Percentiles rank a stretch among this genome's conserved stretches.
Evolutionary conservation across 2,113 vertebrate genomes (phyloP).

Genomic region (Oryzias javanicus): DNA sequence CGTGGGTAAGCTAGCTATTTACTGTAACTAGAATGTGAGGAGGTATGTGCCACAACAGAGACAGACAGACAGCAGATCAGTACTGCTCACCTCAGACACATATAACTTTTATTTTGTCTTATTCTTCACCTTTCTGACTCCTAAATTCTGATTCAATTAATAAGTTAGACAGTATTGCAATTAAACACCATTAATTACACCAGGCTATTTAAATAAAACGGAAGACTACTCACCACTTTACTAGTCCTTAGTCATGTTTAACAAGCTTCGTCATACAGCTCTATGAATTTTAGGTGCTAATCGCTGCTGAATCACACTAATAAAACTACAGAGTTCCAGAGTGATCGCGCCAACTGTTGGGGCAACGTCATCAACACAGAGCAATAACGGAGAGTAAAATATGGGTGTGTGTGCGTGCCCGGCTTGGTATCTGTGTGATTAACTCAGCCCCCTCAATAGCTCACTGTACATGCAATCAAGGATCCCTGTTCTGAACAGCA

Average conservation of each 20-base stretch:
- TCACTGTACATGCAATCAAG: conserved; percentile 57
- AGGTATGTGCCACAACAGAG: conserved; percentile 60
- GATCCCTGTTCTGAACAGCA: conserved; percentile 51
- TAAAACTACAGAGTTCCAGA: conserved; percentile 50
- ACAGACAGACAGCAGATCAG: conserved; percentile 36
- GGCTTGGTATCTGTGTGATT: conserved; percentile 40
- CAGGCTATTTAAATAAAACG: background rate
- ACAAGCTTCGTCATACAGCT: conserved; percentile 28
- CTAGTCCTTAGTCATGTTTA: conserved; percentile 5
- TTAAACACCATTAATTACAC: background rate
- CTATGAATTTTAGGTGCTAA: conserved; percentile 34
- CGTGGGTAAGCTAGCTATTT: conserved; percentile 68
- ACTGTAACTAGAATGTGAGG: conserved; percentile 67
- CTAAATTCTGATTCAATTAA: too few species aligned
- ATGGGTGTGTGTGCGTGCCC: conserved; percentile 19
- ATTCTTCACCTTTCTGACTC: too few species aligned
- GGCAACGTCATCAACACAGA: conserved; percentile 47
- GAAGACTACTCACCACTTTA: background rate
- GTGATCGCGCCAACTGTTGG: conserved; percentile 53
- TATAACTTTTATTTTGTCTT: too few species aligned
- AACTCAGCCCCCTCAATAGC: conserved; percentile 42
- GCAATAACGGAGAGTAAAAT: conserved; percentile 29
- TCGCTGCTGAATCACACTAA: conserved; percentile 50
- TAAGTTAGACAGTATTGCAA: background rate
- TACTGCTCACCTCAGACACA: conserved; percentile 19